Base-by-base conservation (phyloP, 64 coral and sea anemone species). In the Anthopleura sola region DNA sequence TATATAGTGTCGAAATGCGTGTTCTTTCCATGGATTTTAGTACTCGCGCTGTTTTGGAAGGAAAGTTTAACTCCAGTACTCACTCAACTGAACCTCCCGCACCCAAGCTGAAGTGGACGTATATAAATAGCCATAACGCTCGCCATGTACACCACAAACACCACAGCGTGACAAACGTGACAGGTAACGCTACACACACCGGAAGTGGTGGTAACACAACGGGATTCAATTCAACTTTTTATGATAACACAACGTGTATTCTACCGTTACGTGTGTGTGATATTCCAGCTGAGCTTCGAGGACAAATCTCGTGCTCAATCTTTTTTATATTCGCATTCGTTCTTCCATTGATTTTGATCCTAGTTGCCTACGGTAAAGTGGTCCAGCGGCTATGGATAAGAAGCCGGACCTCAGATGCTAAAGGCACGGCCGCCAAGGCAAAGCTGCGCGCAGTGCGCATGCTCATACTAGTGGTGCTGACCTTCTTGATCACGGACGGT, bases 381-480 rank as follows among this genome's bases (percentile, higher is more conserved):
- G 82, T 83, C 18, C 82, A 60, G 32, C 82, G 55, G 50, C 82
- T 83, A 20, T 83, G 82, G 82, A 26, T 58, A 49, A 83, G 82
- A n/a, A 54, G 47, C 82, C 48, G 47, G 3, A 29, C 49, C n/a
- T 20, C n/a, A 21, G 82, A 83, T 58, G 82, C 44, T 60, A 38
- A 83, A 58, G 33, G 49, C 50, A 56, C 55, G 49, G 48, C 82
- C 32, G 82, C 82, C 19, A 54, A 60, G 55, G 82, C 82, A 10
- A 83, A 50, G 44, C 51, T 83, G 17, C 82, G 82, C 16, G 82
- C 82, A 56, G 82, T 83, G 82, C 82, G 82, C 50, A 83, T 83
- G 82, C 82, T 83, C 50, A 49, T 83, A 29, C 24, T 83, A 49
- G 82, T 83, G 47, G 82, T 83, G 21, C 50, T 83, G 32, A 49